Percentiles rank a stretch among this genome's conserved stretches.
Evolutionary conservation across 2,113 vertebrate species (phyloP).

Genomic region (Verasper variegatus): DNA sequence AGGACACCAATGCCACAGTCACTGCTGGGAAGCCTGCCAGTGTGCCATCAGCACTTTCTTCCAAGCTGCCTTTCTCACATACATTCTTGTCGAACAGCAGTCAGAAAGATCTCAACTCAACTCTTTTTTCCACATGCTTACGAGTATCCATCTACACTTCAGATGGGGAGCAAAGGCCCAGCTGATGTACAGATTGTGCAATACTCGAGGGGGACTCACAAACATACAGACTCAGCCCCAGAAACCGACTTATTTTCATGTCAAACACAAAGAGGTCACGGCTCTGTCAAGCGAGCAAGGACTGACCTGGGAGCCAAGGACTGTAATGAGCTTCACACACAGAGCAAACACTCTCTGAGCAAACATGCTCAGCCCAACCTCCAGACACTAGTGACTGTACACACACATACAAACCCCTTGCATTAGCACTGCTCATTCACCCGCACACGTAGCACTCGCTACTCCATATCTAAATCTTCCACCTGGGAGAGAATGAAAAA

Average conservation of each 20-base stretch:
- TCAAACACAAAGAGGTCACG: conserved; percentile 64
- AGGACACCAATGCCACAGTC: conserved; percentile 71
- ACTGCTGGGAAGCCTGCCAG: conserved; percentile 67
- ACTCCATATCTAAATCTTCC: conserved; percentile 70
- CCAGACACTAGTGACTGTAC: conserved; percentile 34
- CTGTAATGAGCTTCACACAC: conserved; percentile 42
- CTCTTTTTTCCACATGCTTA: conserved; percentile 17
- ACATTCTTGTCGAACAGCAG: conserved; percentile 44
- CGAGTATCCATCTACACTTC: conserved; percentile 19
- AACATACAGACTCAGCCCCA: conserved; percentile 26
- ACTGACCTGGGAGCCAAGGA: conserved; percentile 41
- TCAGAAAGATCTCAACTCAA: conserved; percentile 24
- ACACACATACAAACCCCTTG: conserved; percentile 13
- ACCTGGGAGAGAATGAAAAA: conserved; percentile 79
- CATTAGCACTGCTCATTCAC: conserved; percentile 36
- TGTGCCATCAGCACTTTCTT: conserved; percentile 71
- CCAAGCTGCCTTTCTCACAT: conserved; percentile 34
- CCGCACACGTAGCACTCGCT: conserved; percentile 50
- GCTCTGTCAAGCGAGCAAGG: conserved; percentile 57
- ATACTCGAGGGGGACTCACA: background rate
- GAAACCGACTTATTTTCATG: conserved; percentile 39
- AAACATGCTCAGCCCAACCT: conserved; percentile 45
- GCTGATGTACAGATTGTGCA: conserved; percentile 42
- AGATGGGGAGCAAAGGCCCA: conserved; percentile 3
- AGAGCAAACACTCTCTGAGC: conserved; percentile 21